Evolutionary conservation across 2,113 vertebrate species (phyloP).

Genomic region (Bagarius yarrelli): DNA sequence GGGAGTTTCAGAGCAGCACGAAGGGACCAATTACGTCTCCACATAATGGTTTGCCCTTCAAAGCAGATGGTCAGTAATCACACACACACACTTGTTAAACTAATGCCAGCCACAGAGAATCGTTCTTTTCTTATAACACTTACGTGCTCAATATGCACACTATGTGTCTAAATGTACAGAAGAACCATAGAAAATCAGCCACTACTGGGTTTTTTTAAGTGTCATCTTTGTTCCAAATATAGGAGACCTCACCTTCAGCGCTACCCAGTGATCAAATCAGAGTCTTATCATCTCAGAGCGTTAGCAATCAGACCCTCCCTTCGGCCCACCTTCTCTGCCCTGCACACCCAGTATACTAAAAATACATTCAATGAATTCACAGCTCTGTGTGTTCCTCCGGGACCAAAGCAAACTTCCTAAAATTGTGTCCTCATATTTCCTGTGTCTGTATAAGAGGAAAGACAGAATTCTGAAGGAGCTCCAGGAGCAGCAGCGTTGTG

Average conservation of each 20-base stretch:
- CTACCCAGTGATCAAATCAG: slow-evolving; percentile 23
- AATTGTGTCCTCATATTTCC: slow-evolving; percentile 71
- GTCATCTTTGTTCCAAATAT: slow-evolving; percentile 1
- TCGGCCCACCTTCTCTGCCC: slow-evolving; percentile 6
- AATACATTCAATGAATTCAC: slow-evolving; percentile 56
- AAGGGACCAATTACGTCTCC: slow-evolving; percentile 33
- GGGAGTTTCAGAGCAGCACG: slow-evolving; percentile 11
- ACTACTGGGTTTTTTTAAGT: neutral
- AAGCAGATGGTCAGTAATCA: slow-evolving; percentile 27
- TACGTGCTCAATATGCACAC: neutral
- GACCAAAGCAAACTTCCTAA: slow-evolving; percentile 75
- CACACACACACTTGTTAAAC: neutral
- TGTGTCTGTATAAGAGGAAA: slow-evolving; percentile 51
- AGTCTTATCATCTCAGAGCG: neutral
- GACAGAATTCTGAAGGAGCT: slow-evolving; percentile 58
- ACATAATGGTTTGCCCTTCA: slow-evolving; percentile 19
- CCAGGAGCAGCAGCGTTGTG: slow-evolving; percentile 10
- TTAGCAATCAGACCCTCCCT: slow-evolving; percentile 16
- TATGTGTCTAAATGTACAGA: slow-evolving; percentile 29
- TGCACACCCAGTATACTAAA: slow-evolving; percentile 53
- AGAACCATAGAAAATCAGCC: slow-evolving; percentile 8
- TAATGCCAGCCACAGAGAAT: slow-evolving; percentile 18
- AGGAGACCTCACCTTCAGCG: neutral
- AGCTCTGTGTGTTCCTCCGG: slow-evolving; percentile 53
- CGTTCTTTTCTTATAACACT: slow-evolving; percentile 9